Conservation (phyloP, 2,888 invertebrate genomes). For the Chesias legatella region DNA sequence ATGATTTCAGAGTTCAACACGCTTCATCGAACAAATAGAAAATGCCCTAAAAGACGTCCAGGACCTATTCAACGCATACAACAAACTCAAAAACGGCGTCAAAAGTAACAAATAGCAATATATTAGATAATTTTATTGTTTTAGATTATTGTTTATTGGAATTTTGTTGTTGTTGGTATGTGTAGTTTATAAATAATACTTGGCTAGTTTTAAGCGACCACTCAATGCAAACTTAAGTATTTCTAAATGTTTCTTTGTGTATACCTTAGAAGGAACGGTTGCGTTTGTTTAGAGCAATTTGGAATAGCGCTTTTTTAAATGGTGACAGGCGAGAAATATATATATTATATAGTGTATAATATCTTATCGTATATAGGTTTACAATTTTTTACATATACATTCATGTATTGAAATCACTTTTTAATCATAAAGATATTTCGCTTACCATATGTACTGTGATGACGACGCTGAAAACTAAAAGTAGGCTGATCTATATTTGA, state of each 20-base stretch:
- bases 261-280: neutral
- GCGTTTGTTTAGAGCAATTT: neutral
- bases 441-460: no score
- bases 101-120: slow-evolving; percentile 41
- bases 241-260: slow-evolving; percentile 25
- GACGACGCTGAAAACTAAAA: no score
- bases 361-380: no score
- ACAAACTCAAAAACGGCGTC: slow-evolving; percentile 58
- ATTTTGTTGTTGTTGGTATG: slow-evolving; percentile 40
- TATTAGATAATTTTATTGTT: slow-evolving; percentile 30
- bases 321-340: no score
- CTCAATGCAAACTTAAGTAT: slow-evolving; percentile 40
- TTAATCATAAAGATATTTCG: no score
- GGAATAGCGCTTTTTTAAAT: no score
- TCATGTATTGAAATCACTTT: no score
- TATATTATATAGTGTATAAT: no score
- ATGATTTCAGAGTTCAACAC: slow-evolving; percentile 85
- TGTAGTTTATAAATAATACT: slow-evolving; percentile 34
- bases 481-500: no score
- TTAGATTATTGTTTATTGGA: slow-evolving; percentile 27
- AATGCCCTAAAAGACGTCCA: slow-evolving; percentile 86
- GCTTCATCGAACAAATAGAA: slow-evolving; percentile 88
- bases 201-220: slow-evolving; percentile 33
- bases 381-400: no score
- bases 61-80: slow-evolving; percentile 83